Conservation (phyloP, 2,888 invertebrate species). For the Agrotis segetum region DNA sequence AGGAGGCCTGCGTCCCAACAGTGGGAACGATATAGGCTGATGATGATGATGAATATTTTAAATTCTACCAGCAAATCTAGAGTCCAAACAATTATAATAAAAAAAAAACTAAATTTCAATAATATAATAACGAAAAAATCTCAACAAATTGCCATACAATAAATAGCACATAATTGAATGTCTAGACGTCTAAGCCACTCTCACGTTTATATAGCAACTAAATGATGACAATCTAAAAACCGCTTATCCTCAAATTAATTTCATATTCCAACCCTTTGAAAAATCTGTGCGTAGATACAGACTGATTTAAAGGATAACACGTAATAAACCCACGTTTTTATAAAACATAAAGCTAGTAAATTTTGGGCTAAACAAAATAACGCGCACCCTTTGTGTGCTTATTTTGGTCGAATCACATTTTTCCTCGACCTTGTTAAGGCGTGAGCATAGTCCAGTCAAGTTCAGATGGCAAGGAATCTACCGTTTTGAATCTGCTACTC, state of each 20-base stretch:
- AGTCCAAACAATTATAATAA: too few relatives aligned
- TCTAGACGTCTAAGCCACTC: neutral
- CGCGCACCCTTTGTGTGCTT: constrained; percentile 22
- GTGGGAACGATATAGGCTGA: too few relatives aligned
- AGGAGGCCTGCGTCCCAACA: too few relatives aligned
- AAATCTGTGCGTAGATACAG: neutral
- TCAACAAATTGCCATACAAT: neutral
- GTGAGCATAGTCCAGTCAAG: constrained; percentile 27
- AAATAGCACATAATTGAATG: neutral
- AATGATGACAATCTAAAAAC: neutral
- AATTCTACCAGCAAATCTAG: too few relatives aligned
- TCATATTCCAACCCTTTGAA: neutral
- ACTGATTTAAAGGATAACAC: neutral
- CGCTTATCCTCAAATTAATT: neutral
- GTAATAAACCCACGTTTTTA: constrained; percentile 9
- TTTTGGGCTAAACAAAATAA: constrained; percentile 22
- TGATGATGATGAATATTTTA: too few relatives aligned
- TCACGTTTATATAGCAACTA: neutral
- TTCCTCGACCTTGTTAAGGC: constrained; percentile 14
- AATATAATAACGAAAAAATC: neutral
- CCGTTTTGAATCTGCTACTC: constrained; percentile 2
- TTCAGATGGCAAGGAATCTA: constrained; percentile 36
- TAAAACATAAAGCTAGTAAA: constrained; percentile 20
- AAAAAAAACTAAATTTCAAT: too few relatives aligned
- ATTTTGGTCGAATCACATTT: constrained; percentile 40